Percentiles rank a stretch among this genome's conserved stretches.
Evolutionary conservation across 2,888 invertebrate species (phyloP).

Genomic region (Zonitis immaculata): DNA sequence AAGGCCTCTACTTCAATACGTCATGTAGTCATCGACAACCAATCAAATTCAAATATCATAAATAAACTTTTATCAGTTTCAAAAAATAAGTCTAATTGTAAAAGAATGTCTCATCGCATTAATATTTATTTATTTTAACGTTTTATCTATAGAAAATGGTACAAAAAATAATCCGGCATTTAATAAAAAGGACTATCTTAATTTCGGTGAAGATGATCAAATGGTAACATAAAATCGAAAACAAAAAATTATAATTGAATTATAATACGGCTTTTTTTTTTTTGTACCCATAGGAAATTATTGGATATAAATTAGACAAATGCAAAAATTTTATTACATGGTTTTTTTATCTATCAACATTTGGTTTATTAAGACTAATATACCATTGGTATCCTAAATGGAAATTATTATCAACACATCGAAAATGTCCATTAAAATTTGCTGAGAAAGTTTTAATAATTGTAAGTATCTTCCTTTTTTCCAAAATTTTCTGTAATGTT

Average conservation of each 20-base stretch:
- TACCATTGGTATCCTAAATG: slow-evolving; percentile 86
- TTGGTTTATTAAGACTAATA: slow-evolving; percentile 73
- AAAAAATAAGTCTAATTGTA: no score
- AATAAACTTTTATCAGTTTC: no score
- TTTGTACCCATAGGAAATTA: slow-evolving; percentile 66
- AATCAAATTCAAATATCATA: no score
- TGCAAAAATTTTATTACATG: slow-evolving; percentile 51
- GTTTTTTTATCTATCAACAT: slow-evolving; percentile 60
- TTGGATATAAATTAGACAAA: slow-evolving; percentile 59
- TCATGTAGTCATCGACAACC: no score
- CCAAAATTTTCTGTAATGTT: no score
- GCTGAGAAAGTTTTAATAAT: slow-evolving; percentile 76
- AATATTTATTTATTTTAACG: no score
- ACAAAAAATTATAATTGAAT: slow-evolving; percentile 7
- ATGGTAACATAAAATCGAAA: slow-evolving; percentile 34
- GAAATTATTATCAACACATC: slow-evolving; percentile 68
- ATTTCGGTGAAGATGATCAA: slow-evolving; percentile 41
- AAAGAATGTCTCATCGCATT: no score
- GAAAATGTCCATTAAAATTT: slow-evolving; percentile 60
- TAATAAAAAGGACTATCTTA: slow-evolving; percentile 24
- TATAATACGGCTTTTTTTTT: slow-evolving; percentile 16
- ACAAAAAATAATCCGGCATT: background rate
- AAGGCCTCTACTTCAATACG: no score
- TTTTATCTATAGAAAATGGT: background rate
- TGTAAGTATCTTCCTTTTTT: no score